Base-by-base conservation (phyloP, 1,140 invertebrate genomes). In the Diachasma alloeum region DNA sequence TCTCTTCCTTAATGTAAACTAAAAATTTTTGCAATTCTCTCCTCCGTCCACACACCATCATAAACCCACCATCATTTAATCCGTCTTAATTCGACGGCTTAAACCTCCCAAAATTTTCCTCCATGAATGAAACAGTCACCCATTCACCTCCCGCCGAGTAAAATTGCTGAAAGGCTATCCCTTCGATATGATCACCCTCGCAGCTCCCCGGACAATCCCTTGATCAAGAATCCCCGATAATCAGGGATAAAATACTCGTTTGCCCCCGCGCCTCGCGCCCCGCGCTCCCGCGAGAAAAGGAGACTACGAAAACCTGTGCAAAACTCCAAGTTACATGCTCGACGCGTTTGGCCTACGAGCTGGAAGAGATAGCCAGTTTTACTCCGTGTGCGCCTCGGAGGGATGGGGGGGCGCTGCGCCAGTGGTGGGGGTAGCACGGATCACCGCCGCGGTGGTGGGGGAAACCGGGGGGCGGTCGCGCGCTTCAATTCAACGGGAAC, bases 401-500 rank as follows among this genome's bases (percentile, higher is more conserved):
- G n/a, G n/a, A n/a, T n/a, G n/a, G 59, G 9, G 26, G 26, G 10
- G 8, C 22, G 4, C 15, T 15, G 68, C 24, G 0, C 26, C 26
- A 15, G 26, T 24, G 31, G 66, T 42, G 66, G 26, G 36, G 66
- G 8, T 22, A 66, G 15, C 19, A 66, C 82, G 81, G 73, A 72
- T 36, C 36, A 9, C 6, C 13, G 31, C 48, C 44, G n/a, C 9
- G 31, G 66, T 74, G 75, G 81, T 81, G 81, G 72, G 83, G 84
- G 81, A 84, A 83, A 77, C 80, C 9, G 26, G 87, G 83, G 85
- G 88, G 88, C 88, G 88, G 88, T 84, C 85, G 85, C 85, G 86
- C 84, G 82, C 81, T 84, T 87, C 86, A 88, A 87, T 89, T 88
- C 85, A 86, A 84, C 86, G 83, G 83, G 81, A 87, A 87, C 84